Evolutionary conservation across 2,113 vertebrate species (phyloP).

Genomic region (Perccottus glenii): DNA sequence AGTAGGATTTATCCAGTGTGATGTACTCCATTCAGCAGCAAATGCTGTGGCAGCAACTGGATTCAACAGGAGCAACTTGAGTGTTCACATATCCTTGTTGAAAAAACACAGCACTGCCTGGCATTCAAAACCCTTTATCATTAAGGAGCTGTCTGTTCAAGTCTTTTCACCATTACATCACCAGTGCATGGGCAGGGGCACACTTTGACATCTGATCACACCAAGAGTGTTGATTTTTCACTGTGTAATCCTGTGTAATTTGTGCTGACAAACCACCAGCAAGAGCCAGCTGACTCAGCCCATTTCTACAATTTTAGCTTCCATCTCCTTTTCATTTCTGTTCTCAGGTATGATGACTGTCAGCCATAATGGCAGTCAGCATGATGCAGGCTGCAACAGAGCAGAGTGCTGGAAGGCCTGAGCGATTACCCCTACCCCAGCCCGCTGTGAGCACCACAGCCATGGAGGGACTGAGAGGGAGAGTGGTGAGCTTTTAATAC

Average conservation of each 20-base stretch:
- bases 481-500: conserved; percentile 78
- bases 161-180: conserved; percentile 58
- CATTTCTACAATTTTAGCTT: conserved; percentile 56
- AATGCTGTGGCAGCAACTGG: conserved; percentile 33
- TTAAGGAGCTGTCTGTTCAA: conserved; percentile 42
- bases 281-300: conserved; percentile 61
- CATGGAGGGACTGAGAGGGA: conserved; percentile 62
- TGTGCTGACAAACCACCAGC: conserved; percentile 68
- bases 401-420: conserved; percentile 67
- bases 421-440: conserved; percentile 65
- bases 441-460: conserved; percentile 58
- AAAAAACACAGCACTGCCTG: conserved; percentile 39
- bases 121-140: conserved; percentile 39
- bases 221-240: conserved; percentile 47
- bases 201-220: conserved; percentile 59
- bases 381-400: conserved; percentile 57
- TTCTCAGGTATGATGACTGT: conserved; percentile 70
- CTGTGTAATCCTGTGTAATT: conserved; percentile 49
- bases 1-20: conserved; percentile 60
- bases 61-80: conserved; percentile 38
- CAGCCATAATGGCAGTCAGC: conserved; percentile 72
- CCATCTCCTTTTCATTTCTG: conserved; percentile 67
- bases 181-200: conserved; percentile 11
- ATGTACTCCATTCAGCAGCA: conserved; percentile 38
- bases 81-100: conserved; percentile 46